These are phyloP conservation scores for Sylvilagus floridanus DNA, from an alignment of 2,797 vertebrate species.

Conservation along the genomic window DNA sequence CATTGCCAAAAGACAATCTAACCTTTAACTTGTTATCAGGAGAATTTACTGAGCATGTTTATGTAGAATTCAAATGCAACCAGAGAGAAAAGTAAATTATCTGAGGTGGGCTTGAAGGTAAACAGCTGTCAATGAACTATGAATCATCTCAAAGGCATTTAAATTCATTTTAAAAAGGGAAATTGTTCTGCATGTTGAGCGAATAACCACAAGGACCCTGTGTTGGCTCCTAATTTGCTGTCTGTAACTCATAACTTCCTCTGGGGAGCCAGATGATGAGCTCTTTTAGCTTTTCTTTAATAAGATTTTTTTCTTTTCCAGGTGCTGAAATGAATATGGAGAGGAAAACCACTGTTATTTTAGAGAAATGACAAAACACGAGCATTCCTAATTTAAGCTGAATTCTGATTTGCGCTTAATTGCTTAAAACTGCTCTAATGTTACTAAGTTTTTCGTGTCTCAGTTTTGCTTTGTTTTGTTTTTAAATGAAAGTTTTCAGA, in stretches of 20 bases:
- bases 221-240: constrained; percentile 26
- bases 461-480: not conserved
- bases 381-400: not conserved
- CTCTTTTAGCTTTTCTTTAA: not conserved
- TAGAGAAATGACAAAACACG: not conserved
- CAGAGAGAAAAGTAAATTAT: constrained; percentile 68
- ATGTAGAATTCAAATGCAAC: constrained; percentile 40
- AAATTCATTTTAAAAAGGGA: constrained; percentile 56
- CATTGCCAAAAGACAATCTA: constrained; percentile 64
- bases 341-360: not conserved
- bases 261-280: not conserved
- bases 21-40: constrained; percentile 68
- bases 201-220: constrained; percentile 38
- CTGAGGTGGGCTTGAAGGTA: constrained; percentile 67
- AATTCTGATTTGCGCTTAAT: not conserved
- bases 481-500: not conserved
- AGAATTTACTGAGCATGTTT: constrained; percentile 65
- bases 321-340: not conserved
- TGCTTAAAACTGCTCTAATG: not conserved
- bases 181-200: constrained; percentile 57
- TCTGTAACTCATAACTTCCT: constrained; percentile 33
- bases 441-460: not conserved
- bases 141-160: constrained; percentile 60
- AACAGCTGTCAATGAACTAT: constrained; percentile 73
- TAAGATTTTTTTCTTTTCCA: not conserved